Evolutionary conservation across 1,140 invertebrate species (phyloP).

Genomic region (Drosophila ficusphila): DNA sequence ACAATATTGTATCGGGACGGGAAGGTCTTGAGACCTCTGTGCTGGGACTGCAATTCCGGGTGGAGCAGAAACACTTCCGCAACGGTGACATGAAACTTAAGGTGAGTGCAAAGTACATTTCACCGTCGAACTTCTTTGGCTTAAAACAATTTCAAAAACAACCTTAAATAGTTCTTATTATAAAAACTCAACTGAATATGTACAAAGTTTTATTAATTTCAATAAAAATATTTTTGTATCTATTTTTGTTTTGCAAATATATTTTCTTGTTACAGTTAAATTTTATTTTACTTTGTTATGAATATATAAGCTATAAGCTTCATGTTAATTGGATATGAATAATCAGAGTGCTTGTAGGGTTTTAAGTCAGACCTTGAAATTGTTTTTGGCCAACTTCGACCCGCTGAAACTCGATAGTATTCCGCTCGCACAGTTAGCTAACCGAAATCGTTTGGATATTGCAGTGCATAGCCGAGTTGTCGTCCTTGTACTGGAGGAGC

Average conservation of each 20-base stretch:
- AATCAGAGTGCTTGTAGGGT: too few species aligned
- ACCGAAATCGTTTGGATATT: constrained; percentile 19
- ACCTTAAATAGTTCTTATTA: too few species aligned
- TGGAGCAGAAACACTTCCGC: constrained; percentile 87
- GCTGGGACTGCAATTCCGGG: constrained; percentile 88
- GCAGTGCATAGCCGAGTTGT: constrained; percentile 89
- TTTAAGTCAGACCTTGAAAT: background rate
- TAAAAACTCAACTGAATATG: too few species aligned
- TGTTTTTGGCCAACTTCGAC: background rate
- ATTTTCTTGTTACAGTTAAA: too few species aligned
- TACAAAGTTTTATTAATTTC: too few species aligned
- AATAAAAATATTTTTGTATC: too few species aligned
- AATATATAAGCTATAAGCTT: too few species aligned
- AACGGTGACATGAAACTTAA: constrained; percentile 89
- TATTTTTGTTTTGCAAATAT: too few species aligned
- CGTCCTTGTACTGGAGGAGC: constrained; percentile 89
- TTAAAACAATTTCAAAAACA: background rate
- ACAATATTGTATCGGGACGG: constrained; percentile 85
- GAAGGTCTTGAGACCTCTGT: constrained; percentile 88
- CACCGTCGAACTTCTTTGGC: background rate
- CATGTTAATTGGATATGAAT: too few species aligned
- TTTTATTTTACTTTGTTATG: too few species aligned
- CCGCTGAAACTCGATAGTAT: constrained; percentile 2
- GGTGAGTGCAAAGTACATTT: constrained; percentile 56
- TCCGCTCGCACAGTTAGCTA: background rate